Conservation (phyloP, 2,797 vertebrate species). For the Dermochelys coriacea region DNA sequence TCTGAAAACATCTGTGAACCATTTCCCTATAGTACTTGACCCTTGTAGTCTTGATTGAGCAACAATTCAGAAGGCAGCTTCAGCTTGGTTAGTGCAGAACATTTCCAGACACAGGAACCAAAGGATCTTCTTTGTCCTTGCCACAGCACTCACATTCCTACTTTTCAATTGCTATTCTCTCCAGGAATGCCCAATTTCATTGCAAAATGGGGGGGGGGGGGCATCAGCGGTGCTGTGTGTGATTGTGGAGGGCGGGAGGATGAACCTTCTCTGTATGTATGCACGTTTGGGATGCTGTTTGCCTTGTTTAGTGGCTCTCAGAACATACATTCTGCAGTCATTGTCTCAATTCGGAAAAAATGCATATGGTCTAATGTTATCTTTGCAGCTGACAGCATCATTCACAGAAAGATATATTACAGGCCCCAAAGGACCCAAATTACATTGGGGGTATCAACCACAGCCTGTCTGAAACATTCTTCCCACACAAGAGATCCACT, state of each 20-base stretch:
- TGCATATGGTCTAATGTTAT: background rate
- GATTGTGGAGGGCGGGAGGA: background rate
- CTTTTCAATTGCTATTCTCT: background rate
- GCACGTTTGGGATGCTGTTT: background rate
- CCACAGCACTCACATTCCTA: background rate
- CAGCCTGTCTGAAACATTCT: background rate
- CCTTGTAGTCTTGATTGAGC: background rate
- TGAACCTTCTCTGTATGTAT: rapidly evolving
- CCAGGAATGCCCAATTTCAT: background rate
- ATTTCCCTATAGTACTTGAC: background rate
- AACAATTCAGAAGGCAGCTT: background rate
- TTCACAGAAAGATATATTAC: background rate
- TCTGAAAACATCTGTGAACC: background rate
- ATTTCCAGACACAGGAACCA: background rate
- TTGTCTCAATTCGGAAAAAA: rapidly evolving
- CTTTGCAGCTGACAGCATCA: background rate
- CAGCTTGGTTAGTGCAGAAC: background rate
- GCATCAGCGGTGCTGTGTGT: background rate
- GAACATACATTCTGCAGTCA: background rate
- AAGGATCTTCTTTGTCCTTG: background rate
- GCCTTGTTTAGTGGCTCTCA: background rate
- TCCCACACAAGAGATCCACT: too few relatives aligned
- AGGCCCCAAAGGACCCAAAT: background rate
- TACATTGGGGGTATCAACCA: background rate
- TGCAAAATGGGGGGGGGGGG: background rate